Evolutionary conservation across 2,113 vertebrate genomes (phyloP), one percentile per base, ranked within the genome.

Genomic region (Myxocyprinus asiaticus): DNA sequence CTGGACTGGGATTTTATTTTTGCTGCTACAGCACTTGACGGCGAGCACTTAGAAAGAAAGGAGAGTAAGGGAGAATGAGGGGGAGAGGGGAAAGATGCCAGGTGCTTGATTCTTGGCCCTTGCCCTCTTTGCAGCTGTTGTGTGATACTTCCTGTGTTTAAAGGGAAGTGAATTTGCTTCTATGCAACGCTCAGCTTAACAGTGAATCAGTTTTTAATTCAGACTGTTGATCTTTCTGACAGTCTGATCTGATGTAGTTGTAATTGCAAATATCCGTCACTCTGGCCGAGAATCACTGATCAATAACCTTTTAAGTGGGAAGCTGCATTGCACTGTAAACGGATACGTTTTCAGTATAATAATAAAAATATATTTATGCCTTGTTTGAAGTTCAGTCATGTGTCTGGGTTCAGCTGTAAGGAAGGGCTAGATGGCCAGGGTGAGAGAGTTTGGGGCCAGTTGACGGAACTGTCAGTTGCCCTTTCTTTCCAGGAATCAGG

Each of bases 1-100:
- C 56, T 71, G 85, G 87, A 85, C 87, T 82, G 70, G 70, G 78
- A 86, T 91, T 91, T 91, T 86, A 89, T 91, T 89, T 33, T 88
- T 90, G 88, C 81, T 6, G 17, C 6, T 12, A 51, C 22, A 84
- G 72, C 84, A 81, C 85, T 85, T 89, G 22, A 33, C 22, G 3
- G 22, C 22, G 76, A 76, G 58, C 79, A 56, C 63, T 55, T 17
- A 47, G 80, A 33, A 33, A 33, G 22, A 12, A 76, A 82, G 80
- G 76, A 75, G 58, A 74, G 71, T 17, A 61, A 48, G 42, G 17
- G 55, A 69, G 22, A 64, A 81, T 67, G 14, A 77, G 74, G 77
- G 76, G 82, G 80, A 61, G 56, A 74, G 55, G n/a, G 22, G 22
- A 33, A 33, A 1, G 22, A 33, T 33, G 22, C 22, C 76, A 80